Base-by-base conservation (phyloP, 1,140 invertebrate species). In the Aphaenogaster rudis region DNA sequence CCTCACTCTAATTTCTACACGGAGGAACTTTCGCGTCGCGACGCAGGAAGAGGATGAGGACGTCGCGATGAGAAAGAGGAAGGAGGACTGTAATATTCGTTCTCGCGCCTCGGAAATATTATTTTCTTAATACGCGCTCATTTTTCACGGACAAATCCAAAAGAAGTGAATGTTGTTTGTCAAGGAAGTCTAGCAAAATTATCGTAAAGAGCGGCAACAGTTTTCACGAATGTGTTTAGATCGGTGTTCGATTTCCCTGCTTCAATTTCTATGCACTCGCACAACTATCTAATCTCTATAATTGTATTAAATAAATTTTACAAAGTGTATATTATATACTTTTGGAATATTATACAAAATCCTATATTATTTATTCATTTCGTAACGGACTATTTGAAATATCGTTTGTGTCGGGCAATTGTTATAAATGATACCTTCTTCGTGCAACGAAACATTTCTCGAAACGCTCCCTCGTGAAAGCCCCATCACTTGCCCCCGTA, bases 1-100 rank as follows among this genome's bases (percentile, higher is more conserved):
- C 86, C 74, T 90, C 59, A 74, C 72, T 86, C 87, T 88, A 88
- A 91, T 90, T 90, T 90, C 82, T 76, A 82, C 86, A 80, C 72
- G 82, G 63, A 63, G 80, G 72, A 80, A 88, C 84, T 91, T 87
- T 78, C 48, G 17, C 36, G 39, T 89, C 82, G 79, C 45, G 54
- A 72, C 88, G 78, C 84, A 36, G 8, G 3, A 59, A 61, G 7
- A 66, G 17, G n/a, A 45, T 61, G 63, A 66, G 21, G 28, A 84
- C 28, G 48, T 81, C 36, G 21, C 28, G 17, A 33, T 52, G 50
- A 36, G 9, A 59, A 74, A 84, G 52, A 57, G 72, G 67, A 45
- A 87, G 59, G 17, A 48, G 21, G 15, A 48, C 33, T 45, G 45
- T 36, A 67, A 48, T 36, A 48, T 72, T 81, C 54, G 48, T 21